Evolutionary conservation across 2,888 invertebrate genomes (phyloP).

Genomic region (Cremastinae sp.): DNA sequence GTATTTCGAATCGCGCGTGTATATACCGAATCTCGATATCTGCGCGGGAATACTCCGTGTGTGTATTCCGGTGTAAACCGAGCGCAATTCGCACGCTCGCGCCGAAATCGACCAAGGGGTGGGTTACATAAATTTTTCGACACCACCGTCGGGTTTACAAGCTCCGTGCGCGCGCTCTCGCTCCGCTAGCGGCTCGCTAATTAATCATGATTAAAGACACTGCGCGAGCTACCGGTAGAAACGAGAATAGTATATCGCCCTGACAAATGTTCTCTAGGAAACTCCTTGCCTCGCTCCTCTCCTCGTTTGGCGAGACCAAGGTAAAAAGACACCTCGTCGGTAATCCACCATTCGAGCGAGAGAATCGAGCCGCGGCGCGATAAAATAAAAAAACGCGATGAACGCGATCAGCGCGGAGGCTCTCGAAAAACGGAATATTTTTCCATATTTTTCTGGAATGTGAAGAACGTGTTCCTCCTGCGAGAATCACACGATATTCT

Average conservation of each 20-base stretch:
- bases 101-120: slow-evolving; percentile 19
- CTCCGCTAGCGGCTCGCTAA: slow-evolving; percentile 60
- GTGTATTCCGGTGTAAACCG: not conserved
- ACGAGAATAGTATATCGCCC: slow-evolving; percentile 61
- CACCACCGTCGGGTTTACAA: slow-evolving; percentile 58
- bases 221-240: slow-evolving; percentile 46
- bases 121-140: slow-evolving; percentile 65
- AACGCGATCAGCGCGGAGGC: not conserved
- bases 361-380: slow-evolving; percentile 20
- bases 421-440: slow-evolving; percentile 28
- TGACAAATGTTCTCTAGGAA: slow-evolving; percentile 60
- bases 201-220: slow-evolving; percentile 66
- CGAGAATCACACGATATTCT: slow-evolving; percentile 8
- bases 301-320: not conserved
- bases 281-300: slow-evolving; percentile 44
- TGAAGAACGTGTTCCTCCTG: not conserved
- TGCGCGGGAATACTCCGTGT: slow-evolving; percentile 19
- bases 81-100: slow-evolving; percentile 33
- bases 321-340: slow-evolving; percentile 27
- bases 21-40: slow-evolving; percentile 47
- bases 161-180: slow-evolving; percentile 41
- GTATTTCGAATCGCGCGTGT: slow-evolving; percentile 44
- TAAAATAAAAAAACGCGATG: slow-evolving; percentile 18
- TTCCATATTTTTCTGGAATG: slow-evolving; percentile 15
- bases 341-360: slow-evolving; percentile 41